These are phyloP conservation scores for Macrostomum lignano DNA, from an alignment of 1,140 invertebrate genomes.

Conservation along the genomic window DNA sequence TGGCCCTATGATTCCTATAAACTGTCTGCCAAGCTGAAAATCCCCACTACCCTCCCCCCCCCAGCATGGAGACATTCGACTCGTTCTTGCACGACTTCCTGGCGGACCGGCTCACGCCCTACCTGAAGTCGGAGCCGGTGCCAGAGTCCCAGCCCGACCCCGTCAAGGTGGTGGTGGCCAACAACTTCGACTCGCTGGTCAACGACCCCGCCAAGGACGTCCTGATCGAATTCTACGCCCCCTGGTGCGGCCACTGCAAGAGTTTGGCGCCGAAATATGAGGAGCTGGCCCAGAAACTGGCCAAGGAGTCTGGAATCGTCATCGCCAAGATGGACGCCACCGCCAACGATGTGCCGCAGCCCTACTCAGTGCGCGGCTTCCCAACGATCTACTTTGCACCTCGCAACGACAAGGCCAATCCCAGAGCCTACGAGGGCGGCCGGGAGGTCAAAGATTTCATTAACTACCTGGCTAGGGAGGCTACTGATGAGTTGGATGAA, in stretches of 20 bases:
- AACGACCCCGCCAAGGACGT: slow-evolving; percentile 66
- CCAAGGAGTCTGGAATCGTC: slow-evolving; percentile 48
- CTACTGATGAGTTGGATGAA: slow-evolving; percentile 55
- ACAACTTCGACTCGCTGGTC: slow-evolving; percentile 83
- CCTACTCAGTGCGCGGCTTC: slow-evolving; percentile 70
- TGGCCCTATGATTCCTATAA: background rate
- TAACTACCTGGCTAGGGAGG: slow-evolving; percentile 72
- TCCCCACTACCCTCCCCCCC: too few relatives aligned
- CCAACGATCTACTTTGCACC: slow-evolving; percentile 84
- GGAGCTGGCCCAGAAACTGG: slow-evolving; percentile 64
- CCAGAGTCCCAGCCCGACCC: slow-evolving; percentile 53
- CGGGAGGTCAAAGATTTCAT: slow-evolving; percentile 76
- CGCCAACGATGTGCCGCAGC: slow-evolving; percentile 75
- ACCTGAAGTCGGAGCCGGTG: slow-evolving; percentile 72
- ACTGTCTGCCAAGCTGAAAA: too few relatives aligned
- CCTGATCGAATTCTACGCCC: slow-evolving; percentile 84
- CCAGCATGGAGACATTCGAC: slow-evolving; percentile 51
- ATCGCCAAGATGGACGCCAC: slow-evolving; percentile 96
- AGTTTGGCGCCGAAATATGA: slow-evolving; percentile 69
- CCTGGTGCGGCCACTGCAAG: slow-evolving; percentile 93
- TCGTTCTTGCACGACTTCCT: slow-evolving; percentile 59
- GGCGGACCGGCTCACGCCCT: slow-evolving; percentile 53
- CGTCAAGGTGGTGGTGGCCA: slow-evolving; percentile 66
- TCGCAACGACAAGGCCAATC: slow-evolving; percentile 46
- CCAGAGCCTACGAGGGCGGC: slow-evolving; percentile 65